Conservation (phyloP, 1,140 invertebrate species). For the Tetraneura akinire region DNA sequence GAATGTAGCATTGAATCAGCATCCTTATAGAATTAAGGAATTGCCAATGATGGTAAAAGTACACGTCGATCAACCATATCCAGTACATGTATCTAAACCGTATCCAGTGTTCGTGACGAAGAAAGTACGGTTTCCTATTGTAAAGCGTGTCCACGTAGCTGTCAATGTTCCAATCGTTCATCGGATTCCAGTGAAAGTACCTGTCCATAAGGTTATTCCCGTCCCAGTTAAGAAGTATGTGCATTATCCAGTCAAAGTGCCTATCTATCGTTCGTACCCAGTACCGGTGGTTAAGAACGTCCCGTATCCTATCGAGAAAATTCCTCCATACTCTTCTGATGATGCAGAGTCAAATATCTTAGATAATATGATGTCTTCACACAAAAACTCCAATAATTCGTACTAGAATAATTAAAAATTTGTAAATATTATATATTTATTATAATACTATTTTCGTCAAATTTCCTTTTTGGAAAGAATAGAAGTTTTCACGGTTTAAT, state of each 20-base stretch:
- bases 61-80: constrained; percentile 59
- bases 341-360: too few relatives aligned
- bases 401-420: too few relatives aligned
- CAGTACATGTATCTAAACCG: constrained; percentile 64
- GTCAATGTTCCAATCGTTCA: constrained; percentile 54
- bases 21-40: constrained; percentile 63
- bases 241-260: constrained; percentile 69
- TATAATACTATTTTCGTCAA: too few relatives aligned
- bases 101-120: constrained; percentile 68
- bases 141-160: constrained; percentile 54
- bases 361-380: too few relatives aligned
- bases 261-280: constrained; percentile 62
- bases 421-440: too few relatives aligned
- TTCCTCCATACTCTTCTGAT: constrained; percentile 63
- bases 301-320: constrained; percentile 60
- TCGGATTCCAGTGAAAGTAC: constrained; percentile 54
- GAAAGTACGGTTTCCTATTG: constrained; percentile 63
- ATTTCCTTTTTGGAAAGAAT: too few relatives aligned
- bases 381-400: too few relatives aligned
- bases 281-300: constrained; percentile 63
- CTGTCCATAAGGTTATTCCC: constrained; percentile 45
- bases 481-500: too few relatives aligned
- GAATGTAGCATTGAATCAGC: constrained; percentile 70
- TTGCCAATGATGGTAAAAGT: constrained; percentile 69
- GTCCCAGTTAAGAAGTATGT: constrained; percentile 52